A percentile compares a stretch with the other conserved stretches of the same genome.
phyloP scores from a whole-genome alignment of 2,113 vertebrate species.

The Lophochroa leadbeateri region DNA sequence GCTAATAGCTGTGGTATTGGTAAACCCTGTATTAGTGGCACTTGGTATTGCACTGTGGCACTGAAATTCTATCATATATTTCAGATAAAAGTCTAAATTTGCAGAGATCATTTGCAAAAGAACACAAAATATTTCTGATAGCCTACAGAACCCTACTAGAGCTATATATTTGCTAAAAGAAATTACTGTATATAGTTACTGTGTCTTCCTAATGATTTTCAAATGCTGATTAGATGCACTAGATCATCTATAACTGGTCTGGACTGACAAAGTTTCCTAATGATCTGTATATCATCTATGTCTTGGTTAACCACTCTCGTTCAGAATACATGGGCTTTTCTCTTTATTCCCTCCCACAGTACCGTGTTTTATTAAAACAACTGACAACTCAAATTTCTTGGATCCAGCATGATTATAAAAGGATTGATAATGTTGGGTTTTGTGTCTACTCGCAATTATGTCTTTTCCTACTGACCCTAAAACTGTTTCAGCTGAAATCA shows the following conservation, averaged over 20 bases:
- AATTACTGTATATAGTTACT: not conserved
- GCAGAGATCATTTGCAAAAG: not conserved
- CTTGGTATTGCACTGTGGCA: not conserved
- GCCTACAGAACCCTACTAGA: not conserved
- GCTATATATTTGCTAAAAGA: not conserved
- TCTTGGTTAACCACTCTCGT: not conserved
- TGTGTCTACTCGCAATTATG: not conserved
- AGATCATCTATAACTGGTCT: not conserved
- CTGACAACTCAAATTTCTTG: not conserved
- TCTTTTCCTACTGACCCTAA: not conserved
- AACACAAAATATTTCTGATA: not conserved
- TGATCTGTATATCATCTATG: not conserved
- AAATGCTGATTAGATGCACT: not conserved
- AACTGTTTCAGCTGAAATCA: not conserved
- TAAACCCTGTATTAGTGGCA: not conserved
- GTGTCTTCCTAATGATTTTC: not conserved
- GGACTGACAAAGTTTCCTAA: not conserved
- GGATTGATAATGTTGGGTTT: no score
- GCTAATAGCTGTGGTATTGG: not conserved
- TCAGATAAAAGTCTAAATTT: not conserved
- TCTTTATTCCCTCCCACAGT: not conserved
- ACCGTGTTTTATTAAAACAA: not conserved
- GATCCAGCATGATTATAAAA: not conserved
- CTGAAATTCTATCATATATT: not conserved
- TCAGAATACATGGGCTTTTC: not conserved